Conservation (phyloP, 2,113 vertebrate species). For the Callorhinus ursinus region DNA sequence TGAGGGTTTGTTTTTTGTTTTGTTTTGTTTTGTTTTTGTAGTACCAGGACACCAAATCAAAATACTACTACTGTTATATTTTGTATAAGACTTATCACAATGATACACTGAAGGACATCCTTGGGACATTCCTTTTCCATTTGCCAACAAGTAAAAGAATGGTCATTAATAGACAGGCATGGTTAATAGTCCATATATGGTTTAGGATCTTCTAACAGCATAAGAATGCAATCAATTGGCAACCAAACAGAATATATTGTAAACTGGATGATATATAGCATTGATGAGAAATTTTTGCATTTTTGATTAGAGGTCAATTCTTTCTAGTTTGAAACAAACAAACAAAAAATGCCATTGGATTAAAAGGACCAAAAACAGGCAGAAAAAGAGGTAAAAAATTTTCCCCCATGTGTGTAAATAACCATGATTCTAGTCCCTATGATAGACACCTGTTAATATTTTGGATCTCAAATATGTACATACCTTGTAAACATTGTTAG, state of each 20-base stretch:
- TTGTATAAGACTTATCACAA: background rate
- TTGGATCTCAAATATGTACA: background rate
- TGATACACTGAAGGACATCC: background rate
- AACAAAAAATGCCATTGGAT: background rate
- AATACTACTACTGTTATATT: background rate
- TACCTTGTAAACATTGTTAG: background rate
- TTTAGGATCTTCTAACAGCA: background rate
- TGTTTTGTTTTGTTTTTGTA: background rate
- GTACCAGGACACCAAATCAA: background rate
- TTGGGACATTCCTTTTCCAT: background rate
- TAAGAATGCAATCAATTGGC: background rate
- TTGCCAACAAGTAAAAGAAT: background rate
- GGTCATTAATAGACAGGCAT: background rate
- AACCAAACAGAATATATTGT: background rate
- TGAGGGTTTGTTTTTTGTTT: background rate
- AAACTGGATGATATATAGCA: background rate
- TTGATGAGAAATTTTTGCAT: background rate
- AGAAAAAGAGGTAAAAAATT: background rate
- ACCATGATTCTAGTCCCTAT: background rate
- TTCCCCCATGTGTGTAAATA: background rate
- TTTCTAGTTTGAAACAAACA: constrained; percentile 3
- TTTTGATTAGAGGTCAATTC: background rate
- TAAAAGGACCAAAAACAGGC: background rate
- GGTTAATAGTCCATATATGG: background rate
- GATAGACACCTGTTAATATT: background rate